A percentile compares a stretch with the other conserved stretches of the same genome.
These are phyloP conservation scores for Pseudoatta argentina DNA, from an alignment of 1,140 invertebrate species.

Conservation along the genomic window DNA sequence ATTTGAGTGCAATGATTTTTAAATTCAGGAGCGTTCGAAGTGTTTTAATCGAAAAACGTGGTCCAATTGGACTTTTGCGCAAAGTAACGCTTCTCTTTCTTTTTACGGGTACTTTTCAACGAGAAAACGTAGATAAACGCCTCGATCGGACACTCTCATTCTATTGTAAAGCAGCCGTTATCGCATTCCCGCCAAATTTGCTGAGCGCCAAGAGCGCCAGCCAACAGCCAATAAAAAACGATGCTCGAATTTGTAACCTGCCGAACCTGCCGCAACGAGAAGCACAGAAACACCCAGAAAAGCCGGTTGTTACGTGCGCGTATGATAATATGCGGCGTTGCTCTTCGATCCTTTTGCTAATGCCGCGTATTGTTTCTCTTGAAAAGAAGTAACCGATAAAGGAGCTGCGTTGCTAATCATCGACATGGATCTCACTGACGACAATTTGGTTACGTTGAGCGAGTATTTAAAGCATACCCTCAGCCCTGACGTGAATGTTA, in stretches of 20 bases:
- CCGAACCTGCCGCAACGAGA: conserved; percentile 33
- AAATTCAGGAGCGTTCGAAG: not conserved
- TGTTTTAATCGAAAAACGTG: not conserved
- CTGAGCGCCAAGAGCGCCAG: conserved; percentile 2
- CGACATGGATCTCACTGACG: conserved; percentile 93
- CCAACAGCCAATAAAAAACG: conserved; percentile 21
- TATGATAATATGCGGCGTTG: conserved; percentile 13
- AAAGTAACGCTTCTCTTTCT: no score
- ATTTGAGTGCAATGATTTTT: not conserved
- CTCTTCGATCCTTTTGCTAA: not conserved
- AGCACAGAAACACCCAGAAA: conserved; percentile 35
- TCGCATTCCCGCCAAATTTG: conserved; percentile 31
- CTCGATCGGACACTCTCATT: not conserved
- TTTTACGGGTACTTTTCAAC: no score
- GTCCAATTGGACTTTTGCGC: not conserved
- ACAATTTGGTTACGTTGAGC: conserved; percentile 92
- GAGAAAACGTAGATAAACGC: not conserved
- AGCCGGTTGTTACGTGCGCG: conserved; percentile 41
- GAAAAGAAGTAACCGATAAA: not conserved
- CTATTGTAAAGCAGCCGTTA: not conserved
- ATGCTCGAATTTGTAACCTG: conserved; percentile 49
- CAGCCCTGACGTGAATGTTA: conserved; percentile 92
- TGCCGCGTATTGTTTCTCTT: not conserved
- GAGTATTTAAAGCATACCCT: conserved; percentile 96
- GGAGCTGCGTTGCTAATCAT: not conserved